Evolutionary conservation across 2,888 invertebrate species (phyloP).

Genomic region (Mallateleia sp.): DNA sequence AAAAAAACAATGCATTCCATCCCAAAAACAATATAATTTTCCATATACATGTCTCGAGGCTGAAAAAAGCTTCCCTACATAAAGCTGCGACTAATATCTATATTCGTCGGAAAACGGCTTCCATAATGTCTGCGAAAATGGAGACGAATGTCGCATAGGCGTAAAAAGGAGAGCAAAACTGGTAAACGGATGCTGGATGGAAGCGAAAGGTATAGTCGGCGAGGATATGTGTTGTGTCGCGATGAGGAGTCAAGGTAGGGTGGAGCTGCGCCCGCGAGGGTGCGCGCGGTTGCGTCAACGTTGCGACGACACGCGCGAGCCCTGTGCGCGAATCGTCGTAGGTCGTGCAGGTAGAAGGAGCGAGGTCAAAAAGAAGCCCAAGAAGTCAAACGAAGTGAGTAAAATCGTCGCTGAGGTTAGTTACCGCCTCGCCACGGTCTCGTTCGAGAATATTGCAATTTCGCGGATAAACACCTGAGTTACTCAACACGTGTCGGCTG

Average conservation of each 20-base stretch:
- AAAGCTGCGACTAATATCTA: too few species aligned
- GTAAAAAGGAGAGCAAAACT: constrained; percentile 46
- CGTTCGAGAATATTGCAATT: constrained; percentile 48
- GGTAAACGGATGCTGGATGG: constrained; percentile 67
- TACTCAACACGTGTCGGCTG: constrained; percentile 51
- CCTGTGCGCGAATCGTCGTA: constrained; percentile 83
- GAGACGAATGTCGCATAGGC: constrained; percentile 42
- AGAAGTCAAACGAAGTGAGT: constrained; percentile 50
- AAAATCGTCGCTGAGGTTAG: constrained; percentile 63
- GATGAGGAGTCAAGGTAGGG: constrained; percentile 82
- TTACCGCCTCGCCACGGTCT: constrained; percentile 53
- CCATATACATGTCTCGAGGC: too few species aligned
- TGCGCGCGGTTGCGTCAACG: constrained; percentile 86
- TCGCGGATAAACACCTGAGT: constrained; percentile 34
- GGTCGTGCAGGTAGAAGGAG: constrained; percentile 85
- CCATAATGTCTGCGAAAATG: constrained; percentile 27
- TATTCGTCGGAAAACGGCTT: too few species aligned
- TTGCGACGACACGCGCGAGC: constrained; percentile 78
- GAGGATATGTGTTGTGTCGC: constrained; percentile 53
- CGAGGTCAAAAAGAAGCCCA: constrained; percentile 82
- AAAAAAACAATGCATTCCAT: too few species aligned
- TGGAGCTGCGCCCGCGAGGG: constrained; percentile 88
- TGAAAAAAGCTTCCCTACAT: too few species aligned
- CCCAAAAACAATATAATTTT: too few species aligned
- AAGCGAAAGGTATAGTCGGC: constrained; percentile 25